Evolutionary conservation across 2,888 invertebrate species (phyloP).

Genomic region (Cosmorhoe ocellata): DNA sequence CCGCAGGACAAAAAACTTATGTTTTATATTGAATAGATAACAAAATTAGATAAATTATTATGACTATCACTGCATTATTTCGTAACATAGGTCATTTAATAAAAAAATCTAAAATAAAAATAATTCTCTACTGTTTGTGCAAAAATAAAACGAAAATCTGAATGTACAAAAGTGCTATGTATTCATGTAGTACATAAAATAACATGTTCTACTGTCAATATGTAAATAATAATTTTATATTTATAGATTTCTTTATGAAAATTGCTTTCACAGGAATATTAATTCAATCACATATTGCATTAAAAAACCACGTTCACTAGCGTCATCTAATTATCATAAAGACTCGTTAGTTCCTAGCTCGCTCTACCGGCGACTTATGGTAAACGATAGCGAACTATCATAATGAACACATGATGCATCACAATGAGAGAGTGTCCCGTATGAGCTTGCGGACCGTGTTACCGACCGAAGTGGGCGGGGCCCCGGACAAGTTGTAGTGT

Average conservation of each 20-base stretch:
- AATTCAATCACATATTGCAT: conserved; percentile 24
- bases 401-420: conserved; percentile 60
- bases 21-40: conserved; percentile 4
- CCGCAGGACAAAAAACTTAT: neutral
- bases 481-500: conserved; percentile 90
- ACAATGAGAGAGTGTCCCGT: conserved; percentile 91
- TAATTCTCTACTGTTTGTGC: conserved; percentile 22
- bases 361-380: conserved; percentile 18
- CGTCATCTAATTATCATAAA: conserved; percentile 7
- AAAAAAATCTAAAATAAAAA: conserved; percentile 20
- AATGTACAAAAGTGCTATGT: conserved; percentile 11
- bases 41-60: conserved; percentile 5
- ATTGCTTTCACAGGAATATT: conserved; percentile 18
- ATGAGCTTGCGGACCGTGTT: conserved; percentile 95
- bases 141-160: conserved; percentile 19
- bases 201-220: conserved; percentile 10
- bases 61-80: conserved; percentile 1
- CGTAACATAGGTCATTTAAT: conserved; percentile 7
- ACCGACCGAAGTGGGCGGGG: conserved; percentile 90
- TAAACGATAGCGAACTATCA: conserved; percentile 14
- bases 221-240: conserved; percentile 14
- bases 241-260: conserved; percentile 5
- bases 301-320: conserved; percentile 5
- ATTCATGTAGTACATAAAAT: conserved; percentile 6
- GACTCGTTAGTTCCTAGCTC: conserved; percentile 18